phyloP scores from a whole-genome alignment of 2,113 vertebrate species.

The Sisor rabdophorus region DNA sequence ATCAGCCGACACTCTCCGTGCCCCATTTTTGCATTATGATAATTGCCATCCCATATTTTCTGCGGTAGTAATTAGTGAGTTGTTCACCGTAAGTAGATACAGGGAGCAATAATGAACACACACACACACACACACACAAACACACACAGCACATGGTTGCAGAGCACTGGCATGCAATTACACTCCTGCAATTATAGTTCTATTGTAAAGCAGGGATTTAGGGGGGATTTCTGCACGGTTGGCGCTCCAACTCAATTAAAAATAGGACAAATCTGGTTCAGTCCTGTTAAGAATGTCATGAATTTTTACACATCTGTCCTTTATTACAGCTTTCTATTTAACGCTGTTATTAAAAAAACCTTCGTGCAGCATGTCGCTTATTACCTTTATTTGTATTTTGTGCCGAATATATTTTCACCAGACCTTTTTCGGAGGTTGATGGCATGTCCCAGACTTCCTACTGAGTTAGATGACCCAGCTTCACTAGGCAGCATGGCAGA shows the following conservation, averaged over 20 bases:
- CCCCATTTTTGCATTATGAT: slow-evolving; percentile 70
- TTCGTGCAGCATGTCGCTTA: too few relatives aligned
- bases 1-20: slow-evolving; percentile 12
- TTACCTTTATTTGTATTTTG: too few relatives aligned
- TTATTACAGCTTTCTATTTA: background rate
- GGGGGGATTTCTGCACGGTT: slow-evolving; percentile 70
- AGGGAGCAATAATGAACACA: slow-evolving; percentile 52
- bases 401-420: too few relatives aligned
- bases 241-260: slow-evolving; percentile 71
- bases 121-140: slow-evolving; percentile 3
- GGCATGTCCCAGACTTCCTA: slow-evolving; percentile 56
- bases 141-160: slow-evolving; percentile 12
- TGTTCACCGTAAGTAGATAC: slow-evolving; percentile 69
- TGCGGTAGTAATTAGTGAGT: slow-evolving; percentile 73
- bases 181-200: slow-evolving; percentile 76
- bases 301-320: background rate
- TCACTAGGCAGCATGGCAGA: slow-evolving; percentile 56
- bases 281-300: slow-evolving; percentile 52
- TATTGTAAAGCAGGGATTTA: slow-evolving; percentile 74
- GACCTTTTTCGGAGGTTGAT: too few relatives aligned
- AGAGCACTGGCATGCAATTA: slow-evolving; percentile 74
- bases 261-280: slow-evolving; percentile 65
- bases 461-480: slow-evolving; percentile 58
- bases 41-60: slow-evolving; percentile 73
- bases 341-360: background rate